These are phyloP conservation scores for Brachypterus glaber DNA, from an alignment of 2,888 invertebrate genomes.

Conservation along the genomic window DNA sequence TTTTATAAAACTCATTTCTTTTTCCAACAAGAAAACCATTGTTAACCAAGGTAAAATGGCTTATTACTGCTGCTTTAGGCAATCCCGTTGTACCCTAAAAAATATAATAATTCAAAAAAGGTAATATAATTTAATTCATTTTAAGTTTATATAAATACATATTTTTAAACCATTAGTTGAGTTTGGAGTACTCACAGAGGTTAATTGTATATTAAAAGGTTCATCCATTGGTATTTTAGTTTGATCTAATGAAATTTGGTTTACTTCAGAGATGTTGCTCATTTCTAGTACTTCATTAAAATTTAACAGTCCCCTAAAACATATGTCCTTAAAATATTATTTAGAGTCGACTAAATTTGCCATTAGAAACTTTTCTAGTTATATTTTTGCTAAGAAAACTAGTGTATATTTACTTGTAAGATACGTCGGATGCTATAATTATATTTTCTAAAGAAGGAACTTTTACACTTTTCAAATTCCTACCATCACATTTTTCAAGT, in stretches of 20 bases:
- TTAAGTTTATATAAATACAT: no score
- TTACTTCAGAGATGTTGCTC: conserved; percentile 30
- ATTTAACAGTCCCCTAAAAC: conserved; percentile 41
- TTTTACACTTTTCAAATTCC: conserved; percentile 40
- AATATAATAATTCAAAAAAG: conserved; percentile 9
- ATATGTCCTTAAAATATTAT: no score
- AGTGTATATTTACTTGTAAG: no score
- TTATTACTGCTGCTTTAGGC: conserved; percentile 66
- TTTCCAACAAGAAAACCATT: conserved; percentile 58
- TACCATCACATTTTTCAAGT: conserved; percentile 41
- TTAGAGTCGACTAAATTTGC: no score
- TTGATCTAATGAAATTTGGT: conserved; percentile 39
- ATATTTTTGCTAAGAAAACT: no score
- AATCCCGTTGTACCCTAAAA: conserved; percentile 45
- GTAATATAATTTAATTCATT: no score
- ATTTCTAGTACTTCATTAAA: conserved; percentile 37
- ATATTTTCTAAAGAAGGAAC: conserved; percentile 47
- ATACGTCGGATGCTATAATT: conserved; percentile 49
- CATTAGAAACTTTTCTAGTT: no score
- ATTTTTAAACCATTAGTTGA: conserved; percentile 3
- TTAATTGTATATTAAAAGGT: conserved; percentile 70
- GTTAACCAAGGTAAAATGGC: conserved; percentile 67
- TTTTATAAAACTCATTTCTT: conserved; percentile 40
- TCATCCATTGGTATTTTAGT: conserved; percentile 52
- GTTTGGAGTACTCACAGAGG: conserved; percentile 48